phyloP scores from a whole-genome alignment of 2,888 invertebrate species.

The Pseudococcus jackbeardsleyi region DNA sequence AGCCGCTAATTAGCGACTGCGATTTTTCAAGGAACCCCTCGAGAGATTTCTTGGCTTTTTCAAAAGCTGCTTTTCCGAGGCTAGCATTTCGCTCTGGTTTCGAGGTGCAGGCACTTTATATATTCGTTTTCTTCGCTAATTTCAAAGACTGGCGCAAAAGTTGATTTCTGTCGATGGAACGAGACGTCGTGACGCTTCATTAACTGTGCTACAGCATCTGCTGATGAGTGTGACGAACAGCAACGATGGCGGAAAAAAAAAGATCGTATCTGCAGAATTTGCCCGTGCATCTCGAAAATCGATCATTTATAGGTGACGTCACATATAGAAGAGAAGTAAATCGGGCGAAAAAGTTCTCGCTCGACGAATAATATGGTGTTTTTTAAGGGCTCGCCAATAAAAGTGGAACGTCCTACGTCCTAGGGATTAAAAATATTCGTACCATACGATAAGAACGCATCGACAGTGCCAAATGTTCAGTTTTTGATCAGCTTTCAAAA shows the following conservation, averaged over 20 bases:
- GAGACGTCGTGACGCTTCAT: too few species aligned
- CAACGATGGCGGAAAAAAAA: background rate
- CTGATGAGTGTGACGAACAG: background rate
- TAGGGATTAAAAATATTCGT: constrained; percentile 33
- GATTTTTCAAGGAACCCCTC: background rate
- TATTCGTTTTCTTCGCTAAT: too few species aligned
- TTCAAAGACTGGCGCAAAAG: too few species aligned
- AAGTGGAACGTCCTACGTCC: background rate
- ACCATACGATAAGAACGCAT: constrained; percentile 32
- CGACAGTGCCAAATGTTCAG: constrained; percentile 46
- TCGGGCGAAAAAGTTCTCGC: constrained; percentile 18
- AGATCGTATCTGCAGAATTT: background rate
- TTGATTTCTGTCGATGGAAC: too few species aligned
- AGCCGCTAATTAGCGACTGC: background rate
- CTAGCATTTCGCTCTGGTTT: too few species aligned
- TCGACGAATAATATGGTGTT: constrained; percentile 35
- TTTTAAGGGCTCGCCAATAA: constrained; percentile 20
- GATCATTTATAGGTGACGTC: constrained; percentile 37
- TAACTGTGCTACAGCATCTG: too few species aligned
- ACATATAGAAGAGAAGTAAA: background rate
- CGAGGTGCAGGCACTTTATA: too few species aligned
- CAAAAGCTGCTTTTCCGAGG: too few species aligned
- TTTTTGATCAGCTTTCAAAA: constrained; percentile 11
- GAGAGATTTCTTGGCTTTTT: background rate
- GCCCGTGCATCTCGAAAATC: background rate